These are phyloP conservation scores for Drosophila helvetica DNA, from an alignment of 2,888 invertebrate species.

Conservation along the genomic window DNA sequence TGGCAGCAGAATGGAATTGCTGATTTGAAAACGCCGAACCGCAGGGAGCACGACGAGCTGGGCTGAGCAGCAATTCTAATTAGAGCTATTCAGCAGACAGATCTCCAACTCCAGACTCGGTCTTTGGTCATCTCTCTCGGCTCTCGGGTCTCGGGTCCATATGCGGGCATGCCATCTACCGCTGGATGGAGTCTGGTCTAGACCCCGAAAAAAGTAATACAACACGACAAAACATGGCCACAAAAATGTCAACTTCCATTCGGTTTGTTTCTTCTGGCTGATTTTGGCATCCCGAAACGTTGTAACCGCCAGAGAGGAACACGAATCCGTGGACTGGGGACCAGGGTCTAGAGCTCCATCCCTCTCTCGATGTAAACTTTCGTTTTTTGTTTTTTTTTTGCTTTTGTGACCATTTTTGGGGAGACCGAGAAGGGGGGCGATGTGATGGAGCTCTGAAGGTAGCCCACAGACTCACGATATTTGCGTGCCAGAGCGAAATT, in stretches of 20 bases:
- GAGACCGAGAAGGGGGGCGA: background rate
- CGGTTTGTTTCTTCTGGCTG: constrained; percentile 22
- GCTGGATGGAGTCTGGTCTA: background rate
- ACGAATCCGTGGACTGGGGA: constrained; percentile 39
- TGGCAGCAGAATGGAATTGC: constrained; percentile 33
- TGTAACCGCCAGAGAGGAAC: constrained; percentile 47
- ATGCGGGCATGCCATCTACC: constrained; percentile 12
- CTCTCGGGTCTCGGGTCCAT: constrained; percentile 27
- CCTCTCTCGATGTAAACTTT: constrained; percentile 58
- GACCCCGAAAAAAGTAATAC: constrained; percentile 13
- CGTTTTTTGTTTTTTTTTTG: constrained; percentile 49
- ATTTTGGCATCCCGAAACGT: constrained; percentile 42
- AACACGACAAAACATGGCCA: constrained; percentile 42
- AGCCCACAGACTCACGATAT: constrained; percentile 66
- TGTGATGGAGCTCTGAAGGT: constrained; percentile 37
- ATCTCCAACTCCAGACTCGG: constrained; percentile 35
- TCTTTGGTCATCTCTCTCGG: background rate
- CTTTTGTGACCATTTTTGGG: constrained; percentile 40
- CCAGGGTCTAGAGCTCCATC: constrained; percentile 19
- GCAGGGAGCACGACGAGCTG: constrained; percentile 51
- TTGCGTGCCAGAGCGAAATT: constrained; percentile 71
- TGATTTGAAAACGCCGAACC: constrained; percentile 57
- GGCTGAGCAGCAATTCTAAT: constrained; percentile 72
- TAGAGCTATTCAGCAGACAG: constrained; percentile 68
- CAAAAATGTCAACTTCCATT: constrained; percentile 46